These are phyloP conservation scores for Drosophila micromelanica DNA, from an alignment of 1,140 invertebrate species.

Conservation along the genomic window DNA sequence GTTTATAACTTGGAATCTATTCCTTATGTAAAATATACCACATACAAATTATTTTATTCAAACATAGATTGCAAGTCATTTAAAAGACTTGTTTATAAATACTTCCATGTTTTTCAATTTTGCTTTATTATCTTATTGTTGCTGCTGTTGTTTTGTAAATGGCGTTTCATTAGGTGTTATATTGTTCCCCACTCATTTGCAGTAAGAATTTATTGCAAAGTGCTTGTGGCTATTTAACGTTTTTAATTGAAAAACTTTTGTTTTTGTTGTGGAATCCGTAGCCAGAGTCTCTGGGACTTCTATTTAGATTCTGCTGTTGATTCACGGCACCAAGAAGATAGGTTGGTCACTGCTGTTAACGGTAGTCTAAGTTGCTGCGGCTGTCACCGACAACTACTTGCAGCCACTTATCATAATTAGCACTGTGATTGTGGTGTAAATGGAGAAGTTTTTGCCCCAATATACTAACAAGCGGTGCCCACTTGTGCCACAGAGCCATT, in stretches of 20 bases:
- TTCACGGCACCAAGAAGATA: slow-evolving; percentile 6
- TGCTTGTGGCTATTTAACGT: slow-evolving; percentile 68
- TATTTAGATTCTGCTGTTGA: slow-evolving; percentile 11
- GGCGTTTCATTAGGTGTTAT: slow-evolving; percentile 56
- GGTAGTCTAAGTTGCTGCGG: slow-evolving; percentile 24
- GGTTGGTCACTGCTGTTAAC: slow-evolving; percentile 31
- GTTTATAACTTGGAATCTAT: too few species aligned
- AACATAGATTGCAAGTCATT: slow-evolving; percentile 6
- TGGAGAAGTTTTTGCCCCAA: slow-evolving; percentile 53
- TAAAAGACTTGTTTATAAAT: slow-evolving; percentile 10
- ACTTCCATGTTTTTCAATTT: slow-evolving; percentile 25
- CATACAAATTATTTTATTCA: neutral
- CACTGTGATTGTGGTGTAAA: slow-evolving; percentile 47
- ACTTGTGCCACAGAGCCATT: slow-evolving; percentile 48
- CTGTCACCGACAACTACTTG: slow-evolving; percentile 59
- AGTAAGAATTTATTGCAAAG: slow-evolving; percentile 61
- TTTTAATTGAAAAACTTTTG: slow-evolving; percentile 72
- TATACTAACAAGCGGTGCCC: slow-evolving; percentile 45
- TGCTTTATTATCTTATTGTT: slow-evolving; percentile 25
- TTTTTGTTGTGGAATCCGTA: slow-evolving; percentile 40
- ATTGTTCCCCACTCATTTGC: slow-evolving; percentile 54
- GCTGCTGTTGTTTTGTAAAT: slow-evolving; percentile 18
- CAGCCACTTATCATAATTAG: slow-evolving; percentile 71
- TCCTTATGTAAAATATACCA: too few species aligned
- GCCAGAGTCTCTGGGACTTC: slow-evolving; percentile 1